Percentiles rank a stretch among this genome's conserved stretches.
These are phyloP conservation scores for Acanthopleura granulata DNA, from an alignment of 2,888 invertebrate genomes.

Conservation along the genomic window DNA sequence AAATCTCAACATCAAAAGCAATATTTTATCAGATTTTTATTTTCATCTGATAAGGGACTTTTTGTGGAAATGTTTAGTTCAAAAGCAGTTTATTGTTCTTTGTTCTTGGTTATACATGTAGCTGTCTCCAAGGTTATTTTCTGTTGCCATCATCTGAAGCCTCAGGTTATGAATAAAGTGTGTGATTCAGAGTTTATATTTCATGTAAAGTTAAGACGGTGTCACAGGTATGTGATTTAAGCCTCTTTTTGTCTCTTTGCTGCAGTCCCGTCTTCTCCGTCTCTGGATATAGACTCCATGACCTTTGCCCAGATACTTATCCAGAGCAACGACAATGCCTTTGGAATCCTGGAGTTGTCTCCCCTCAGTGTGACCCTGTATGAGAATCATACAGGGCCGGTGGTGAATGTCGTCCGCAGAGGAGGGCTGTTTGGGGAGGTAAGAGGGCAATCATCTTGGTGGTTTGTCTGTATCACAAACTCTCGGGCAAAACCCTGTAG, in stretches of 20 bases:
- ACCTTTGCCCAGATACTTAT: slow-evolving; percentile 63
- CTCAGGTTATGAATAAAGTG: background rate
- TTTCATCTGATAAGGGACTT: no score
- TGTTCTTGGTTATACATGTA: no score
- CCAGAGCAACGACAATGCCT: slow-evolving; percentile 60
- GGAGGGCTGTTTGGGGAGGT: slow-evolving; percentile 65
- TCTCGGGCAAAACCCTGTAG: no score
- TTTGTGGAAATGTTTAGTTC: no score
- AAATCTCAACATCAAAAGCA: no score
- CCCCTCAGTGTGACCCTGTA: slow-evolving; percentile 40
- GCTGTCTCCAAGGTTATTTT: no score
- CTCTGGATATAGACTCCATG: slow-evolving; percentile 49
- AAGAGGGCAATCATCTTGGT: background rate
- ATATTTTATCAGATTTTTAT: no score
- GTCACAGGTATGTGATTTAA: background rate
- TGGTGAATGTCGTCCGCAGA: slow-evolving; percentile 49
- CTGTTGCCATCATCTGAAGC: no score
- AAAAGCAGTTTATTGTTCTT: no score
- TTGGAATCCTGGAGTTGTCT: slow-evolving; percentile 59
- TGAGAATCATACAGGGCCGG: slow-evolving; percentile 47
- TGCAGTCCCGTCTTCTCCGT: slow-evolving; percentile 59
- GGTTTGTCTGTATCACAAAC: no score
- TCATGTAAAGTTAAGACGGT: no score
- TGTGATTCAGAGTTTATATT: no score
- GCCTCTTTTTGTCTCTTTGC: slow-evolving; percentile 17